Conservation (phyloP, 2,113 vertebrate genomes). For the Pluvialis apricaria region DNA sequence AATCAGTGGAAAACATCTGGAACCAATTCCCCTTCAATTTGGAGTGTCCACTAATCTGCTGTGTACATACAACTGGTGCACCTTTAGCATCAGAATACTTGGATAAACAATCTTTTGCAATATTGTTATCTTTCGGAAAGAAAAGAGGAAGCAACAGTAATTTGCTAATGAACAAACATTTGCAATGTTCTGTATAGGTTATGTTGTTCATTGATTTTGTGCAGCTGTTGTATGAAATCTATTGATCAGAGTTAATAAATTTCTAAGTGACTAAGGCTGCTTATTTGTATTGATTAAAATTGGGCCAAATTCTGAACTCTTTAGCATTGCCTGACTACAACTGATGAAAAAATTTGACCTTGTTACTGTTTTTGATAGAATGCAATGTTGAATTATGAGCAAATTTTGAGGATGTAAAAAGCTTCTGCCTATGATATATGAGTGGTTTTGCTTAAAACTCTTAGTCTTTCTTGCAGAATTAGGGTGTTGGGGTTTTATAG, state of each 20-base stretch:
- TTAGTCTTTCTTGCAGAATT: not conserved
- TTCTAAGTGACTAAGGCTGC: not conserved
- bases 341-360: not conserved
- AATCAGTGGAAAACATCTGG: constrained; percentile 46
- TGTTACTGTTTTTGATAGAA: not conserved
- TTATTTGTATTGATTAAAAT: not conserved
- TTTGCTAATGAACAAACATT: constrained; percentile 42
- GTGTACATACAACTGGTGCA: not conserved
- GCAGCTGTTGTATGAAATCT: constrained; percentile 23
- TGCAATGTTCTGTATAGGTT: not conserved
- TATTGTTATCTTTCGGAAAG: constrained; percentile 25
- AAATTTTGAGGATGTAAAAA: not conserved
- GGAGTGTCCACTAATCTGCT: constrained; percentile 9
- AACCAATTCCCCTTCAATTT: constrained; percentile 28
- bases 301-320: not conserved
- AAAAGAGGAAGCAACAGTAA: constrained; percentile 9
- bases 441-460: not conserved
- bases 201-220: not conserved
- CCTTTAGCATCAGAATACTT: not conserved
- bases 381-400: not conserved
- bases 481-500: not conserved
- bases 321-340: not conserved
- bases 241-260: constrained; percentile 42
- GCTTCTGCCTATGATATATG: not conserved
- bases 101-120: constrained; percentile 11